Evolutionary conservation across 2,888 invertebrate species (phyloP).

Genomic region (Acanthosoma haemorrhoidale): DNA sequence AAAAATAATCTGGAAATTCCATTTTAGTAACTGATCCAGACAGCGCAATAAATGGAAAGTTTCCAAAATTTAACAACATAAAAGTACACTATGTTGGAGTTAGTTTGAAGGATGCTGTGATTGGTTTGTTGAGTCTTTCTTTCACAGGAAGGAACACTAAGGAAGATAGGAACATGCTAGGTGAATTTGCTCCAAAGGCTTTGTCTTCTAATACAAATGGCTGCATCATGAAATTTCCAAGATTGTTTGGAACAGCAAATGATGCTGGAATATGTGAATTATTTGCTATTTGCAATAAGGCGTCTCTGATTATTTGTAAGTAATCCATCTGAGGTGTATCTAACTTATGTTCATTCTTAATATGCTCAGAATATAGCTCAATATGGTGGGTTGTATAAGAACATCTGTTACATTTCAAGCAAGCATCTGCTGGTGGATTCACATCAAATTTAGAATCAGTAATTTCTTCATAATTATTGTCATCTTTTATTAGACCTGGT

Average conservation of each 20-base stretch:
- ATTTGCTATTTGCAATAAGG: conserved; percentile 53
- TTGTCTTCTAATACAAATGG: conserved; percentile 79
- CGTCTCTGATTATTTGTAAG: conserved; percentile 44
- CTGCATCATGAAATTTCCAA: conserved; percentile 68
- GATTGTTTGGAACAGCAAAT: conserved; percentile 57
- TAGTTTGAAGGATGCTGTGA: conserved; percentile 87
- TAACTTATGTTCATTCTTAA: conserved; percentile 36
- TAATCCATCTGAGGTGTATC: conserved; percentile 44
- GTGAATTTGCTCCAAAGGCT: conserved; percentile 49
- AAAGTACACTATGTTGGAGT: conserved; percentile 69
- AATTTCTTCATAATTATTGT: conserved; percentile 34
- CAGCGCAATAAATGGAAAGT: background rate
- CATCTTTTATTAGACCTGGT: conserved; percentile 29
- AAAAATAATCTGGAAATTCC: too few relatives aligned
- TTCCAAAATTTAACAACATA: background rate
- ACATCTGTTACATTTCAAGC: conserved; percentile 42
- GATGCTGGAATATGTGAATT: conserved; percentile 56
- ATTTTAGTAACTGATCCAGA: too few relatives aligned
- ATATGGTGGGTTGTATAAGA: conserved; percentile 43
- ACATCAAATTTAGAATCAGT: conserved; percentile 20
- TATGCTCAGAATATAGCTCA: conserved; percentile 46
- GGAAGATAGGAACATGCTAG: conserved; percentile 72
- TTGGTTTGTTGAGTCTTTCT: conserved; percentile 75
- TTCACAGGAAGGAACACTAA: conserved; percentile 91
- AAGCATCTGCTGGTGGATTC: conserved; percentile 34